These are phyloP conservation scores for Neodiprion lecontei DNA, from an alignment of 1,140 invertebrate genomes.

Conservation along the genomic window DNA sequence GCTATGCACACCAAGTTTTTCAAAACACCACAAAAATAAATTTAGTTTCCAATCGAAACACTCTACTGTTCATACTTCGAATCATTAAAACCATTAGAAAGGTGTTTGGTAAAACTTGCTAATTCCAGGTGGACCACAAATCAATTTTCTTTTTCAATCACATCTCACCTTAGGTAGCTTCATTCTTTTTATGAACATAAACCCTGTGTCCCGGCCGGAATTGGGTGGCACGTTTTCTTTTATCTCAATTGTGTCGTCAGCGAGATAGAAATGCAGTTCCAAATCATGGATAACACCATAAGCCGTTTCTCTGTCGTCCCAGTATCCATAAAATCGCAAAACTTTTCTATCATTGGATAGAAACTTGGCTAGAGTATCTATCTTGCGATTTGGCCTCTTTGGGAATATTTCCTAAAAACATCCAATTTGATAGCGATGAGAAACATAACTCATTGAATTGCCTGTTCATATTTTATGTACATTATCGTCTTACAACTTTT, in stretches of 20 bases:
- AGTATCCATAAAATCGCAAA: constrained; percentile 85
- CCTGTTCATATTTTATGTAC: not conserved
- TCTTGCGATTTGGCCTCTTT: constrained; percentile 63
- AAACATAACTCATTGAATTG: not conserved
- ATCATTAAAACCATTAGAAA: no score
- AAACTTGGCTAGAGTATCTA: constrained; percentile 73
- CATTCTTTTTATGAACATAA: constrained; percentile 75
- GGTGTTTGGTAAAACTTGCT: no score
- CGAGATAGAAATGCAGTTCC: constrained; percentile 82
- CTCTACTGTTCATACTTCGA: no score
- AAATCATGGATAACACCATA: constrained; percentile 78
- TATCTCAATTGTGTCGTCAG: constrained; percentile 90
- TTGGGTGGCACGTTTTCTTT: constrained; percentile 76
- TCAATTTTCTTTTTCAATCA: no score
- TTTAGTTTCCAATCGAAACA: no score
- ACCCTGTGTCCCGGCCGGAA: constrained; percentile 72
- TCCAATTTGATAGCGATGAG: not conserved
- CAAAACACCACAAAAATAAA: no score
- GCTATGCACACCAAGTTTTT: no score
- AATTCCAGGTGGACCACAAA: no score
- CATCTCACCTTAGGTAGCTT: constrained; percentile 79
- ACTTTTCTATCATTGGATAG: constrained; percentile 79
- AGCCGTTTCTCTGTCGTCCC: constrained; percentile 83
- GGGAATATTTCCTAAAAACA: constrained; percentile 47
- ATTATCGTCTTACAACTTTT: constrained; percentile 44